phyloP scores from a whole-genome alignment of 2,888 invertebrate genomes.

The Xestia xanthographa region DNA sequence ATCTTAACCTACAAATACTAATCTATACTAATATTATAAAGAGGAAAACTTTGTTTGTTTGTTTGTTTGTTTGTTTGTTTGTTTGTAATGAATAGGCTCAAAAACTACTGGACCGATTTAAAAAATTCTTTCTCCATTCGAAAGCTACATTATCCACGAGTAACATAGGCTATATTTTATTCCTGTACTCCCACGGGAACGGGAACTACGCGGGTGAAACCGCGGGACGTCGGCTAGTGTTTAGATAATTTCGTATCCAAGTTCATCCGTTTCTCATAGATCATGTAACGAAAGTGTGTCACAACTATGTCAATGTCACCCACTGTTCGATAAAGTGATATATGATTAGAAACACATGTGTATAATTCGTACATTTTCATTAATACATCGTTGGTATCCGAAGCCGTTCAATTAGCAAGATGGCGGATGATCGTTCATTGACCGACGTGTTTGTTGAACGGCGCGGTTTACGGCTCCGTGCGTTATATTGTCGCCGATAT shows the following conservation, averaged over 20 bases:
- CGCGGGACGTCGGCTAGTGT: too few species aligned
- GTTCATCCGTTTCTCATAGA: conserved; percentile 1
- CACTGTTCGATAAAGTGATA: conserved; percentile 23
- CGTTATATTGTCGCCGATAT: conserved; percentile 77
- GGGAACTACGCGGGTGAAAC: too few species aligned
- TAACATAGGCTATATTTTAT: too few species aligned
- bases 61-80: too few species aligned
- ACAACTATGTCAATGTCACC: conserved; percentile 30
- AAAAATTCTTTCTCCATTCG: too few species aligned
- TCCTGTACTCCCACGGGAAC: too few species aligned
- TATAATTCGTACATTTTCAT: conserved; percentile 66
- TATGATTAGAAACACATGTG: conserved; percentile 49
- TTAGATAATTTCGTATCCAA: neutral
- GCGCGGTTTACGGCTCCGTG: conserved; percentile 77
- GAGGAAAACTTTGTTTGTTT: too few species aligned
- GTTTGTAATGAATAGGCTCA: too few species aligned
- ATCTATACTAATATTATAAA: too few species aligned
- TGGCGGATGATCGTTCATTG: conserved; percentile 76
- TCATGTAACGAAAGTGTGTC: conserved; percentile 13
- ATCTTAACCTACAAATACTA: neutral
- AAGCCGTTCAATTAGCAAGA: conserved; percentile 70
- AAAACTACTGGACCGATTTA: too few species aligned
- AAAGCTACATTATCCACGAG: too few species aligned
- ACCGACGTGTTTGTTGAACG: conserved; percentile 72
- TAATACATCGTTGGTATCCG: conserved; percentile 56